Base-by-base conservation (phyloP, 2,888 invertebrate genomes). In the Cosmia pyralina region DNA sequence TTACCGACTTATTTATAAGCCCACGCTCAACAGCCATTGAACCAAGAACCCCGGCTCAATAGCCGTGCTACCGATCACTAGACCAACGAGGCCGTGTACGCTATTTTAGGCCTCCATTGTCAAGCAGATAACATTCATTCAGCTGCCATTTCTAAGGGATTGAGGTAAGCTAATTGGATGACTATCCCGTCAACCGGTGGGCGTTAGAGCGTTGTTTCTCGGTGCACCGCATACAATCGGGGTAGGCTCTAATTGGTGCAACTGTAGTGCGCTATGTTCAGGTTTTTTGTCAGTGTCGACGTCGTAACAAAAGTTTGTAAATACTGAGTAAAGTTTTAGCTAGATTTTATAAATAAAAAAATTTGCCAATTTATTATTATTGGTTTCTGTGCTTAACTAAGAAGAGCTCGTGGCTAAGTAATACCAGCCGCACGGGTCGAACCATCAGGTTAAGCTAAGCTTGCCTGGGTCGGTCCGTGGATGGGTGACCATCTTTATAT, bases 111-210 rank as follows among this genome's bases (percentile, higher is more conserved):
- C 17, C 22, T 8, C 57, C 10, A 6, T 66, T 58, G 4, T 34
- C 58, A 44, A 58, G 19, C 28, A 44, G 4, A 34, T 67, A 53
- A 41, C 22, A 15, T 52, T 22, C 19, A 66, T 58, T 66, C 38
- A n/a, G 28, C 6, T 41, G 46, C 52, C 41, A 75, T 67, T 67
- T 53, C n/a, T 48, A 46, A 52, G 13, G 41, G 52, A 53, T 59
- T 38, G 50, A n/a, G 46, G 38, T 48, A 22, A 68, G 53, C 53
- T 75, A 75, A 75, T 75, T 75, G 76, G 53, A 59, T 15, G 55
- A 64, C 22, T 48, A 69, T 6, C 15, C 22, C 11, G 19, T 75
- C 41, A 59, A 68, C 52, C 28, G 34, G 15, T 50, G 28, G 28
- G 5, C 50, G 50, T 58, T 8, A n/a, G 57, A 74, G 44, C 17